Conservation (phyloP, 2,888 invertebrate genomes). For the Cantharis flavilabris region DNA sequence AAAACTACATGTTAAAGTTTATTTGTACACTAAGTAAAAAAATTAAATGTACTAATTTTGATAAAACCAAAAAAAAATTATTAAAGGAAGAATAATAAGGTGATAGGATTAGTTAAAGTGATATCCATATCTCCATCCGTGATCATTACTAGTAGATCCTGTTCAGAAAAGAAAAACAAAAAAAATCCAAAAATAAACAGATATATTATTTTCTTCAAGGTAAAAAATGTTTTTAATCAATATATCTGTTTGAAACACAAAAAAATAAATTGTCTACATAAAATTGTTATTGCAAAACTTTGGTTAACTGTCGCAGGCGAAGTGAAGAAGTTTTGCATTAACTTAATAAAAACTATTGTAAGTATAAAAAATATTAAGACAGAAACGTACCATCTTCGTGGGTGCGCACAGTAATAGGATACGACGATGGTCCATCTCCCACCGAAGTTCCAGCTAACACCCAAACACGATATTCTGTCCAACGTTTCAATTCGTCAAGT, state of each 20-base stretch:
- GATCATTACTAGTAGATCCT: slow-evolving; percentile 19
- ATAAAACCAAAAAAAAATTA: slow-evolving; percentile 15
- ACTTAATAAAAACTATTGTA: background rate
- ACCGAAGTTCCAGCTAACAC: slow-evolving; percentile 94
- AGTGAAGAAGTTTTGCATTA: background rate
- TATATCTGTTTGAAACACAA: slow-evolving; percentile 8
- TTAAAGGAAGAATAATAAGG: slow-evolving; percentile 28
- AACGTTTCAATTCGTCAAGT: slow-evolving; percentile 88
- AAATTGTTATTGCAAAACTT: background rate
- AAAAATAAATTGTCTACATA: background rate
- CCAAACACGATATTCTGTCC: slow-evolving; percentile 97
- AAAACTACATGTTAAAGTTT: slow-evolving; percentile 43
- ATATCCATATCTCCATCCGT: slow-evolving; percentile 25
- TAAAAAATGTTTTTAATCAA: background rate
- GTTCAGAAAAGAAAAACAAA: slow-evolving; percentile 19
- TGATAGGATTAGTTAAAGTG: slow-evolving; percentile 20
- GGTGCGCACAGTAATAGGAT: slow-evolving; percentile 90
- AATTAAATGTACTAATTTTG: slow-evolving; percentile 19
- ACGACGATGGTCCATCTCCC: slow-evolving; percentile 93
- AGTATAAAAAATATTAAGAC: slow-evolving; percentile 1
- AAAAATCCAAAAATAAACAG: slow-evolving; percentile 9
- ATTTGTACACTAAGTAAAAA: slow-evolving; percentile 15
- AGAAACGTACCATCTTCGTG: slow-evolving; percentile 96
- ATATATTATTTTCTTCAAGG: background rate
- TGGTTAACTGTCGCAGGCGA: background rate